These are phyloP conservation scores for Uropsilus gracilis DNA, from an alignment of 2,113 vertebrate genomes.

Conservation along the genomic window DNA sequence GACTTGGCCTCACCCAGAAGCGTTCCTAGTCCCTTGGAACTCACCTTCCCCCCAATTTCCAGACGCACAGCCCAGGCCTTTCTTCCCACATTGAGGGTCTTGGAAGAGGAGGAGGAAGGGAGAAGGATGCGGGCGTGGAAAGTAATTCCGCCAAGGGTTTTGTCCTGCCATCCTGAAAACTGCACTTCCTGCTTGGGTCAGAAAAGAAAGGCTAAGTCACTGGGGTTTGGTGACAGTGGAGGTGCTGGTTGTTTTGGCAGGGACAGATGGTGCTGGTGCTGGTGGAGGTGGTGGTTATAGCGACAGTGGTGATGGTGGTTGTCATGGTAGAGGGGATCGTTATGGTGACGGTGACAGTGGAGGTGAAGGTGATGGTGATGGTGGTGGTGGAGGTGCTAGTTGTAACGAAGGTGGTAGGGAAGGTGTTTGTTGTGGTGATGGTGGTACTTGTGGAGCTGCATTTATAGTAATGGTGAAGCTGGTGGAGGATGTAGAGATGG, in stretches of 20 bases:
- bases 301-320: accelerated
- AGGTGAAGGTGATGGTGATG: not conserved
- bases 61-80: not conserved
- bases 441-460: not conserved
- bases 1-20: not conserved
- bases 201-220: not conserved
- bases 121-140: not conserved
- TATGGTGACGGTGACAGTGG: not conserved
- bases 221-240: not conserved
- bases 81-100: not conserved
- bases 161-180: not conserved
- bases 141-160: not conserved
- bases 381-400: not conserved
- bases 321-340: no score
- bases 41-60: not conserved
- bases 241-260: not conserved
- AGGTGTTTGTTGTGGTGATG: not conserved
- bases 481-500: not conserved
- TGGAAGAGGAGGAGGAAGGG: no score
- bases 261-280: not conserved
- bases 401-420: no score
- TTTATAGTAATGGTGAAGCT: not conserved
- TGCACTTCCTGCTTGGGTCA: not conserved
- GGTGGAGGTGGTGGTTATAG: not conserved
- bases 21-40: not conserved